phyloP scores from a whole-genome alignment of 2,113 vertebrate species.

The Paratilapia polleni region DNA sequence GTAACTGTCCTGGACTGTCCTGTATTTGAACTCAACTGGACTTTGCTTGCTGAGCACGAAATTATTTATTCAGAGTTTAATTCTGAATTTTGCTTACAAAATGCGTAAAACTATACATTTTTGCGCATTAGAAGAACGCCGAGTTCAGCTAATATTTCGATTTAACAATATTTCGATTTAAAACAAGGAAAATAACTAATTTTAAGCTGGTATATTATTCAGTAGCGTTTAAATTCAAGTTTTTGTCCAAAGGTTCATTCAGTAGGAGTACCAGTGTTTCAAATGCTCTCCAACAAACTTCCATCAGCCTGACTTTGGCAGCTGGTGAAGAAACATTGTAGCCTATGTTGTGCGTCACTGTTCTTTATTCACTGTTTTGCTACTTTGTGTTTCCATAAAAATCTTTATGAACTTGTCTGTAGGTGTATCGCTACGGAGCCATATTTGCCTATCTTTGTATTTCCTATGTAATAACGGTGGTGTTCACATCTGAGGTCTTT shows the following conservation, averaged over 20 bases:
- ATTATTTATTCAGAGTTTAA: not conserved
- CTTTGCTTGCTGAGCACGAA: not conserved
- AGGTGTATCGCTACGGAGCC: slow-evolving; percentile 87
- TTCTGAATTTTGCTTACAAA: not conserved
- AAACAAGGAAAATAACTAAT: not conserved
- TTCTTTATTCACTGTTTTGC: not conserved
- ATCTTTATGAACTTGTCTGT: not conserved
- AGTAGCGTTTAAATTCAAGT: not conserved
- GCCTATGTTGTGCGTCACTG: not conserved
- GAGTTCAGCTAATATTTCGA: not conserved
- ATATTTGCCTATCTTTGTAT: slow-evolving; percentile 81
- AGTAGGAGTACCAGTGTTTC: not conserved
- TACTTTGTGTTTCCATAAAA: not conserved
- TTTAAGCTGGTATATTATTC: not conserved
- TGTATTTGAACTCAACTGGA: too few species aligned
- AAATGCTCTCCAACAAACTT: too few species aligned
- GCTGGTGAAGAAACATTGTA: too few species aligned
- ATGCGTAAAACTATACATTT: not conserved
- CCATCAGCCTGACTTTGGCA: too few species aligned
- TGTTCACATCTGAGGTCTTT: slow-evolving; percentile 87
- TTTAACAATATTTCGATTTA: not conserved
- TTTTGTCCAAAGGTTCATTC: not conserved
- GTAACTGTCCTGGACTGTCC: not conserved
- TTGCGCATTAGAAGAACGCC: not conserved
- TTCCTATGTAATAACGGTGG: slow-evolving; percentile 81